Evolutionary conservation across 1,140 invertebrate species (phyloP).

Genomic region (Brachionus manjavacas): DNA sequence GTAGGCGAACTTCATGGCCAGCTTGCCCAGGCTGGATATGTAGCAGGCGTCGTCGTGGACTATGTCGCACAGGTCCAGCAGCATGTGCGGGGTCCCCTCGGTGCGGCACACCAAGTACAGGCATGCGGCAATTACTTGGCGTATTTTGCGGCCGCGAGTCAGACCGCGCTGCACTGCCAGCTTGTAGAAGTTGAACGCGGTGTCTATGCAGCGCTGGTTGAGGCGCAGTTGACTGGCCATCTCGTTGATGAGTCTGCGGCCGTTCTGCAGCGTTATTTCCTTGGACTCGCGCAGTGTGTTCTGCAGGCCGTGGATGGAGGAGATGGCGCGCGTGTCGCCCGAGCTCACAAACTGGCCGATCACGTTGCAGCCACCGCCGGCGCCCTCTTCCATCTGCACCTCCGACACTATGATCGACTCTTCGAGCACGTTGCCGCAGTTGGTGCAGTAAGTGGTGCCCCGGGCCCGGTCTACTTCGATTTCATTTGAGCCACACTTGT

Average conservation of each 20-base stretch:
- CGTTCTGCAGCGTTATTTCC: constrained; percentile 40
- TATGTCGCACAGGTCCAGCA: constrained; percentile 96
- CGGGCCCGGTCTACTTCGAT: constrained; percentile 83
- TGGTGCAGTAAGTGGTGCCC: constrained; percentile 90
- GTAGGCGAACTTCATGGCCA: constrained; percentile 70
- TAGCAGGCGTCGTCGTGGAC: constrained; percentile 60
- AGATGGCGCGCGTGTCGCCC: not conserved
- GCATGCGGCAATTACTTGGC: constrained; percentile 91
- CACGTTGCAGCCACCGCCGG: not conserved
- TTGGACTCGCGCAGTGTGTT: constrained; percentile 13
- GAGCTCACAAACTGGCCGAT: constrained; percentile 20
- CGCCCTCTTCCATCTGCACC: constrained; percentile 63
- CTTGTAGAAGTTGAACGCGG: constrained; percentile 72
- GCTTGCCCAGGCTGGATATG: not conserved
- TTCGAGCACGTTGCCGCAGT: constrained; percentile 89
- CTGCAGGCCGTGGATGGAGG: not conserved
- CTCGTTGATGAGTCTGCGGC: not conserved
- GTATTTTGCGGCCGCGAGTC: constrained; percentile 80
- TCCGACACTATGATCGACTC: constrained; percentile 93
- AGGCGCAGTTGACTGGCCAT: constrained; percentile 39
- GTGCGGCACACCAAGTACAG: constrained; percentile 93
- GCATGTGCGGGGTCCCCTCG: constrained; percentile 83
- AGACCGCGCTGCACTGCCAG: constrained; percentile 74
- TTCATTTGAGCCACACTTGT: constrained; percentile 85
- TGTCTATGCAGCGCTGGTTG: constrained; percentile 34